These are phyloP conservation scores for Oncorhynchus kisutch DNA, from an alignment of 2,113 vertebrate species.

Conservation along the genomic window DNA sequence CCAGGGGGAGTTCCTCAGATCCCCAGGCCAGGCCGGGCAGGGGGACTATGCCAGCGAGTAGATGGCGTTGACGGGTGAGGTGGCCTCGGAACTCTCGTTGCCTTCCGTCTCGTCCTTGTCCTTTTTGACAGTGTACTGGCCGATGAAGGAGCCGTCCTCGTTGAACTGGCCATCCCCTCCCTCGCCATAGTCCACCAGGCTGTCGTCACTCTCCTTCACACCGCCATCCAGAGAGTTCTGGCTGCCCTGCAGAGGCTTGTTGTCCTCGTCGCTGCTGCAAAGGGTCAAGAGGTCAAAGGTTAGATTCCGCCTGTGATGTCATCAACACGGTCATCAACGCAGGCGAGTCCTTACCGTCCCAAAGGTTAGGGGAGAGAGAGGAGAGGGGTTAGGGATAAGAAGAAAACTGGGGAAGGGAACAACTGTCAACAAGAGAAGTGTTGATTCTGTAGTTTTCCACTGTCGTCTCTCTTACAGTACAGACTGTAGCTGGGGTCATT, in stretches of 20 bases:
- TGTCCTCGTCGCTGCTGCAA: constrained; percentile 91
- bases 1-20: background rate
- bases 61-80: constrained; percentile 95
- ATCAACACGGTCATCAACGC: background rate
- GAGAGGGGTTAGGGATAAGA: background rate
- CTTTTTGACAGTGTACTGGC: constrained; percentile 98
- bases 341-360: background rate
- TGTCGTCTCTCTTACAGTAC: background rate
- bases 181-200: constrained; percentile 96
- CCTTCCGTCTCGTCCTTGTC: constrained; percentile 98
- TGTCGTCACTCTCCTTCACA: constrained; percentile 97
- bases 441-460: background rate
- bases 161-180: constrained; percentile 97
- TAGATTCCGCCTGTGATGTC: background rate
- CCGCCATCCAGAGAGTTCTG: constrained; percentile 95
- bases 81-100: constrained; percentile 97
- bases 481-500: background rate
- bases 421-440: background rate
- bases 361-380: background rate
- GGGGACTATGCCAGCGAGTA: constrained; percentile 87
- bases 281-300: background rate
- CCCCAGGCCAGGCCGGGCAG: background rate
- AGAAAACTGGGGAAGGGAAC: constrained; percentile 22
- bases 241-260: constrained; percentile 96
- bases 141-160: constrained; percentile 96